Conservation (phyloP, 2,113 vertebrate species). For the Machaerirhynchus nigripectus region DNA sequence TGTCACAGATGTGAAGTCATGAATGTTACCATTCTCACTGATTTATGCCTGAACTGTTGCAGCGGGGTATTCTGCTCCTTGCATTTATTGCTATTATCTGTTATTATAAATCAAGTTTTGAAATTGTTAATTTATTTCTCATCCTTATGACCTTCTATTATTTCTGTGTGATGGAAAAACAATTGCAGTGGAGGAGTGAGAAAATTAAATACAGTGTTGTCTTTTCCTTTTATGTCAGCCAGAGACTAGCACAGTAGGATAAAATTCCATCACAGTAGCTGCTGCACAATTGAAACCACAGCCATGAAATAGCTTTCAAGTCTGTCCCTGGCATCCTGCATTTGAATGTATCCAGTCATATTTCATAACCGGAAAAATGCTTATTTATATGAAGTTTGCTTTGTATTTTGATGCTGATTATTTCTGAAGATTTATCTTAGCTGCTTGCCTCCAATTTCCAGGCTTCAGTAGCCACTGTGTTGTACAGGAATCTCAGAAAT, state of each 20-base stretch:
- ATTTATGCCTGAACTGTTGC: neutral
- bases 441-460: neutral
- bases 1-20: neutral
- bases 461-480: neutral
- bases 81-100: neutral
- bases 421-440: constrained; percentile 8
- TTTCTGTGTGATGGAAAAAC: constrained; percentile 15
- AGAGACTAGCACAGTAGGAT: neutral
- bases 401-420: constrained; percentile 7
- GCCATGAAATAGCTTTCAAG: constrained; percentile 38
- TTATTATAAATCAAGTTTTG: neutral
- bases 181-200: neutral
- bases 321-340: neutral
- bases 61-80: neutral
- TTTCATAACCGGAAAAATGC: neutral
- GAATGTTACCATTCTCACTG: neutral
- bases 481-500: neutral
- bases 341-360: neutral
- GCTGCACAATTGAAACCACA: constrained; percentile 6
- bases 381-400: neutral
- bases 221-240: neutral
- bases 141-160: neutral
- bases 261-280: constrained; percentile 13
- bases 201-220: constrained; percentile 22
- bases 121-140: neutral